phyloP scores from a whole-genome alignment of 2,113 vertebrate genomes.

The Melanerpes aurifrons region DNA sequence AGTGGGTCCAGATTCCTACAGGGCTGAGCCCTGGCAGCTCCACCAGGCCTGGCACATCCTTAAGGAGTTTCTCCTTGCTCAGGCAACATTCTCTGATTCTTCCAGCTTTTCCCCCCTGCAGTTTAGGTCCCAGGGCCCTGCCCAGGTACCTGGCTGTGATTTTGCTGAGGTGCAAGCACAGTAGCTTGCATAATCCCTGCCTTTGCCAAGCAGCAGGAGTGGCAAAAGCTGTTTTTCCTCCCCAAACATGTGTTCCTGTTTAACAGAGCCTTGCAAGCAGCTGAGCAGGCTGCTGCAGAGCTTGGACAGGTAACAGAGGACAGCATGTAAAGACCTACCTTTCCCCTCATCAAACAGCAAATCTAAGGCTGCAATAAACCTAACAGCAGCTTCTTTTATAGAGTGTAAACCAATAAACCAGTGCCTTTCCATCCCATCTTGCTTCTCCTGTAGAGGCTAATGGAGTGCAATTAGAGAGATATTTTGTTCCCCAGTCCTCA shows the following conservation, averaged over 20 bases:
- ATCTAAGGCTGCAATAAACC: conserved; percentile 48
- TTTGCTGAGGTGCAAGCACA: conserved; percentile 8
- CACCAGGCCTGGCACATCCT: not conserved
- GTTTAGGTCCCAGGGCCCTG: not conserved
- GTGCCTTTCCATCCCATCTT: not conserved
- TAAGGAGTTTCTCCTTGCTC: rapidly evolving
- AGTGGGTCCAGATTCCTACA: not conserved
- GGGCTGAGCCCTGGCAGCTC: not conserved
- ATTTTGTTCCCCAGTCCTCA: not conserved
- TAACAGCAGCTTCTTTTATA: conserved; percentile 66
- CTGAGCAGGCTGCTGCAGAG: conserved; percentile 14
- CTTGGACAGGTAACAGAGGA: not conserved
- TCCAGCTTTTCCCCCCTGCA: not conserved
- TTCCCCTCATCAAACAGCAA: conserved; percentile 22
- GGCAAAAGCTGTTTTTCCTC: conserved; percentile 3
- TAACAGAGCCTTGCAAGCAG: conserved; percentile 35
- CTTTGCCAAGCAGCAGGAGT: not conserved
- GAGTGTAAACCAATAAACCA: conserved; percentile 70
- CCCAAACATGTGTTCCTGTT: conserved; percentile 56
- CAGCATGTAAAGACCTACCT: not conserved
- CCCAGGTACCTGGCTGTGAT: not conserved
- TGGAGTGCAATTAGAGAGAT: not conserved
- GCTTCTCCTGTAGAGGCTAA: not conserved
- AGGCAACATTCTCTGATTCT: not conserved
- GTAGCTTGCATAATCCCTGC: not conserved